Conservation (phyloP, 30 jellyfish, hydroid and myxozoan genomes). For the Turritopsis rubra region DNA sequence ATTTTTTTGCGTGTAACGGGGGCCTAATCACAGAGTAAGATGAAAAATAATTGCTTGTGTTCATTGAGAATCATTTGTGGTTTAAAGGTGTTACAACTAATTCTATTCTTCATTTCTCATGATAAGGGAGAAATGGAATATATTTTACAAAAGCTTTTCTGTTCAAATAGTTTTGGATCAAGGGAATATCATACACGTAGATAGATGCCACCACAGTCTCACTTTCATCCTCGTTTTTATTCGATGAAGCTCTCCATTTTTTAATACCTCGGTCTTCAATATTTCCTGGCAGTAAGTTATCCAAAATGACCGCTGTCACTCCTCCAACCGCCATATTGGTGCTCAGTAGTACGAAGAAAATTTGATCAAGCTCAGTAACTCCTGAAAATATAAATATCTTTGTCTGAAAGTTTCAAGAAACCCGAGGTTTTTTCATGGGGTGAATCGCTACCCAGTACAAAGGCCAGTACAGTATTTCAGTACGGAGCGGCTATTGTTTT, state of each 20-base stretch:
- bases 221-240: background rate
- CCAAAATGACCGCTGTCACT: slow-evolving; percentile 52
- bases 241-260: slow-evolving; percentile 39
- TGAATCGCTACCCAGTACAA: too few relatives aligned
- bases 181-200: slow-evolving; percentile 58
- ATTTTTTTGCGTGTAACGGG: too few relatives aligned
- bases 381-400: slow-evolving; percentile 47
- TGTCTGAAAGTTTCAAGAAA: too few relatives aligned
- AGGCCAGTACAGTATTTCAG: too few relatives aligned
- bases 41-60: background rate
- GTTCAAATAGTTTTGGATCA: slow-evolving; percentile 29
- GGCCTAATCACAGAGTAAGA: too few relatives aligned
- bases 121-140: slow-evolving; percentile 73
- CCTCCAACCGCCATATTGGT: slow-evolving; percentile 85
- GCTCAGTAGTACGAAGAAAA: slow-evolving; percentile 47
- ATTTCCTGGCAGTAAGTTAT: slow-evolving; percentile 62
- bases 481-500: too few relatives aligned
- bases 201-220: slow-evolving; percentile 9
- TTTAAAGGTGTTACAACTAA: background rate
- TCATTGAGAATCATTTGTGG: background rate
- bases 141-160: slow-evolving; percentile 38
- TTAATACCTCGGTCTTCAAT: slow-evolving; percentile 67
- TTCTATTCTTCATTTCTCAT: background rate
- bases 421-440: too few relatives aligned
- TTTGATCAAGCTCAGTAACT: slow-evolving; percentile 49